A percentile compares a stretch with the other conserved stretches of the same genome.
Conservation (phyloP, 1,140 invertebrate species). For the Caenorhabditis elegans region DNA sequence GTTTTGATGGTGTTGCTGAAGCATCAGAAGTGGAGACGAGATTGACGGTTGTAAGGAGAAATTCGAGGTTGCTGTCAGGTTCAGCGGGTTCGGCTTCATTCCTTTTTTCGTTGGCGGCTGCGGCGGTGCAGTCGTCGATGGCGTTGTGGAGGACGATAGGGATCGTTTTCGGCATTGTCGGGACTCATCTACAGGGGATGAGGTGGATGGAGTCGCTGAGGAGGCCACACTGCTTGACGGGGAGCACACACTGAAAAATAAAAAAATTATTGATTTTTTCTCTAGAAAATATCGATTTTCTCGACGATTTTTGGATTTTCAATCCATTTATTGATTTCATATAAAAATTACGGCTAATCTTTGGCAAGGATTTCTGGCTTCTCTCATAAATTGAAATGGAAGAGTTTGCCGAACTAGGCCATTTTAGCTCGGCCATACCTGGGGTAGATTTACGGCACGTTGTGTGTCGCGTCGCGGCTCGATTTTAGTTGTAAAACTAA, state of each 20-base stretch:
- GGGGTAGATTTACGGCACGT: too few relatives aligned
- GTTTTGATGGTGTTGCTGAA: slow-evolving; percentile 8
- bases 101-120: slow-evolving; percentile 7
- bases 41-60: not conserved
- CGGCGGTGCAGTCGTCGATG: slow-evolving; percentile 9
- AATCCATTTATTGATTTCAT: too few relatives aligned
- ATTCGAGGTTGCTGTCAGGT: not conserved
- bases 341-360: too few relatives aligned
- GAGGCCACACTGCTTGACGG: not conserved
- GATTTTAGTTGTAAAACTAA: too few relatives aligned
- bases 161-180: not conserved
- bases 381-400: too few relatives aligned
- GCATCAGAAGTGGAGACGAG: slow-evolving; percentile 9
- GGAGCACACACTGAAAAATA: not conserved
- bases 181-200: not conserved
- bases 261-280: too few relatives aligned
- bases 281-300: too few relatives aligned
- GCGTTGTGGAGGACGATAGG: not conserved
- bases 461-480: too few relatives aligned
- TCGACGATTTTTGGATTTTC: too few relatives aligned
- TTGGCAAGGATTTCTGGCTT: too few relatives aligned
- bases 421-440: too few relatives aligned
- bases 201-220: not conserved
- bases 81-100: slow-evolving; percentile 15
- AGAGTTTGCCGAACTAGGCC: too few relatives aligned